Base-by-base conservation (phyloP, 64 coral and sea anemone genomes). In the Actinia tenebrosa region DNA sequence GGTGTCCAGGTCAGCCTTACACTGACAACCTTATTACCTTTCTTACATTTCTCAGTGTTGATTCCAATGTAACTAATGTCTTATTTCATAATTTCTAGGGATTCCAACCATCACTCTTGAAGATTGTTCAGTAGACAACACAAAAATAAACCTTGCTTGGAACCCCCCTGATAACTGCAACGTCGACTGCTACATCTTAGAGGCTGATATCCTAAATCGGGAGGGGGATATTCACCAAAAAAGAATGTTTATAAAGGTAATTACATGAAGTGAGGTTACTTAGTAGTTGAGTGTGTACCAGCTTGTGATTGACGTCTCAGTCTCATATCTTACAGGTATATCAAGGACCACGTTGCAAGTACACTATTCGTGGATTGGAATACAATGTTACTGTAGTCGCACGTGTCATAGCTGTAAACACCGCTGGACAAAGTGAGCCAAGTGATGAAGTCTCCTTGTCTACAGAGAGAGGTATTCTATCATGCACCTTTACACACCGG, bases 71-170 rank as follows among this genome's bases (percentile, higher is more conserved):
- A 42, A 75, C 69, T 37, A 37, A 13, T 75, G 10, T 66, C 20
- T 75, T 75, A 37, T 30, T 75, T 75, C 9, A 42, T 75, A 42
- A 69, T 60, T 83, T 18, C 44, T 37, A 95, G 94, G 82, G 47
- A 71, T 89, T 44, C 90, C 94, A 27, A 37, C 90, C 7, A 92
- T 95, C 17, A 83, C 58, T 22, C 90, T 90, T 64, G 94, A 95
- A 54, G 90, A 95, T 56, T 95, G 94, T 80, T 82, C 71, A 64
- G 91, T 95, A 30, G 94, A 95, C 85, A 95, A 95, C 47, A 95
- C 94, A 22, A 92, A 85, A 75, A 92, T 95, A 45, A 95, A 80
- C 87, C 63, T 92, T 26, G 87, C 55, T 26, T 95, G 94, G 94
- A 71, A 59, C 64, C 94, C 90, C 30, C 91, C 91, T 30, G 80